Evolutionary conservation across 2,888 invertebrate genomes (phyloP).

Genomic region (Trissolcus japonicus): DNA sequence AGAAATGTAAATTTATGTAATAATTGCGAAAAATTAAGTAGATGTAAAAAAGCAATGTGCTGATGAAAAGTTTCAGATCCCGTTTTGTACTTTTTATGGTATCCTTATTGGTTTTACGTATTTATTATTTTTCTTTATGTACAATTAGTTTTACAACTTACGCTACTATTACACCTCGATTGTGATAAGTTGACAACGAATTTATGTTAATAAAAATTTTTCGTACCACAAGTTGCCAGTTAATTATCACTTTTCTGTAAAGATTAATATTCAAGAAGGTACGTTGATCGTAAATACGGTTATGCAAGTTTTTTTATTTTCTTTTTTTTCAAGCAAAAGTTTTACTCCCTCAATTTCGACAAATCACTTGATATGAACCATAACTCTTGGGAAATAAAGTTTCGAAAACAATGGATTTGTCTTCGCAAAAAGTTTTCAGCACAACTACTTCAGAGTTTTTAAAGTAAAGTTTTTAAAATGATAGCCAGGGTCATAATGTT

Average conservation of each 20-base stretch:
- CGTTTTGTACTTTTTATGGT: conserved; percentile 9
- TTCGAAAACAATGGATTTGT: conserved; percentile 30
- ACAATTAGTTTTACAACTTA: no score
- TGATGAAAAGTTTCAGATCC: conserved; percentile 19
- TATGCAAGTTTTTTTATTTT: background rate
- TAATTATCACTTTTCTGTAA: no score
- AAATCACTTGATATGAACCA: conserved; percentile 39
- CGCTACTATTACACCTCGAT: conserved; percentile 8
- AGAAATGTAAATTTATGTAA: conserved; percentile 31
- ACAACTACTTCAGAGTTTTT: conserved; percentile 9
- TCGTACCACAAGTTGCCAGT: no score
- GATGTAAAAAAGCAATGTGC: conserved; percentile 18
- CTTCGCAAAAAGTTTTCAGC: conserved; percentile 15
- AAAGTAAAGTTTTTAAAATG: conserved; percentile 16
- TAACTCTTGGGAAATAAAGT: conserved; percentile 32
- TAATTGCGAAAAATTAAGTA: conserved; percentile 25
- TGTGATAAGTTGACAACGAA: conserved; percentile 5
- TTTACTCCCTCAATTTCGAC: conserved; percentile 11
- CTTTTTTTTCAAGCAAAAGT: conserved; percentile 2
- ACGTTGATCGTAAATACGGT: no score
- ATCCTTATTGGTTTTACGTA: background rate
- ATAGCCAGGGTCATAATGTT: conserved; percentile 6
- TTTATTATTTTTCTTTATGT: conserved; percentile 2
- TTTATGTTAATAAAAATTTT: no score
- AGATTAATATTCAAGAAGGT: no score